These are phyloP conservation scores for Cuculus canorus DNA, from an alignment of 2,797 vertebrate genomes.

Conservation along the genomic window DNA sequence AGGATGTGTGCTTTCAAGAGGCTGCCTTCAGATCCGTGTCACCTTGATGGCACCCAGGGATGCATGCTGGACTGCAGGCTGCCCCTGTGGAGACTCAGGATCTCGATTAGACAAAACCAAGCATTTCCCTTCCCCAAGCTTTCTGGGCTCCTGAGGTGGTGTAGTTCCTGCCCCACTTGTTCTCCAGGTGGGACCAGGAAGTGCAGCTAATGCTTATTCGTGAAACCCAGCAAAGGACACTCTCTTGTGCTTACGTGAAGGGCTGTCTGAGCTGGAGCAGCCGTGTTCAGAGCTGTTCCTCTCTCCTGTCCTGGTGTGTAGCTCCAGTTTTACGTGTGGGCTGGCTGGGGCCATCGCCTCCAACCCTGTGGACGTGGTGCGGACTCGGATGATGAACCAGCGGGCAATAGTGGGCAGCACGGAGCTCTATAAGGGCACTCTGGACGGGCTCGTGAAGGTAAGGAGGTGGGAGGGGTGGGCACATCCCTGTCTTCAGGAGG, in stretches of 20 bases:
- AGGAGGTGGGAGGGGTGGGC: background rate
- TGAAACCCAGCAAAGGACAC: rapidly evolving
- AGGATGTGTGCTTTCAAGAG: background rate
- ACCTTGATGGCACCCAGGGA: background rate
- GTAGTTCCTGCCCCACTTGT: background rate
- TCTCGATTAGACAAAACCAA: background rate
- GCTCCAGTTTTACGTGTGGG: slow-evolving; percentile 94
- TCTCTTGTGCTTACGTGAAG: background rate
- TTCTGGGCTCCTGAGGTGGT: background rate
- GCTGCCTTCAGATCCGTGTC: background rate
- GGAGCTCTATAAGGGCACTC: slow-evolving; percentile 89
- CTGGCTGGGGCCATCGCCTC: slow-evolving; percentile 95
- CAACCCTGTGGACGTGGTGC: slow-evolving; percentile 95
- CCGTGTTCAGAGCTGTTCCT: background rate
- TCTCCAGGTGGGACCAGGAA: background rate
- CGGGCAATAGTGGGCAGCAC: slow-evolving; percentile 87
- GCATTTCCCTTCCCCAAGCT: background rate
- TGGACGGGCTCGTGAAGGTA: slow-evolving; percentile 92
- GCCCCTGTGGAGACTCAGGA: background rate
- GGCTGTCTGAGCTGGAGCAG: rapidly evolving
- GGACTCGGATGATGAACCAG: slow-evolving; percentile 98
- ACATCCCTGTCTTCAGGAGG: background rate
- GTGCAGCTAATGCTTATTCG: rapidly evolving
- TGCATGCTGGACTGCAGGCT: background rate
- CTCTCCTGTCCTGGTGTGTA: slow-evolving; percentile 34